phyloP scores from a whole-genome alignment of 2,113 vertebrate species.

The Phrynosoma blainvillii region DNA sequence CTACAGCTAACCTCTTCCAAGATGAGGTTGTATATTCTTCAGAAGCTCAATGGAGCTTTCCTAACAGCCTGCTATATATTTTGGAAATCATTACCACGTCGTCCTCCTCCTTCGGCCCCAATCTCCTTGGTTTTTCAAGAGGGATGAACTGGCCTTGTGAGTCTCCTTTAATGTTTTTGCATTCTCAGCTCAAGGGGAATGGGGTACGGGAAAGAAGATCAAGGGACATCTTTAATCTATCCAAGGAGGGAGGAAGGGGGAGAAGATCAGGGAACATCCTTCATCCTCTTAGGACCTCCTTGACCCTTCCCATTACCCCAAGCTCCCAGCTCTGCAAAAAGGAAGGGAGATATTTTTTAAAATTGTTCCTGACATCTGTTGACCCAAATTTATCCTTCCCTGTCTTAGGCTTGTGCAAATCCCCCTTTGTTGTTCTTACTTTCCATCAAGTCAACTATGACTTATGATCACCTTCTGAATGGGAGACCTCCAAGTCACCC shows the following conservation, averaged over 20 bases:
- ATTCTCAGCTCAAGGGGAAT: too few relatives aligned
- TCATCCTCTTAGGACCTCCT: accelerated
- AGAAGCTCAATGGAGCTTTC: background rate
- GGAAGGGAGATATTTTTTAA: constrained; percentile 44
- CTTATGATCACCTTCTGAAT: too few relatives aligned
- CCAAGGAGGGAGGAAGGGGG: background rate
- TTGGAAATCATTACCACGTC: background rate
- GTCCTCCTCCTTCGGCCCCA: too few relatives aligned
- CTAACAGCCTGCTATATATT: background rate
- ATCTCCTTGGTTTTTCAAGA: background rate
- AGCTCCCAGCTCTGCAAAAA: accelerated
- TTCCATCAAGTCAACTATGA: too few relatives aligned
- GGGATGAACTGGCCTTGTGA: background rate
- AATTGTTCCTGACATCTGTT: constrained; percentile 64
- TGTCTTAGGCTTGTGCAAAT: too few relatives aligned
- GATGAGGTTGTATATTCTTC: background rate
- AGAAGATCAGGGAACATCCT: accelerated
- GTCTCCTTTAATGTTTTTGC: background rate
- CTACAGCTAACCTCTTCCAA: background rate
- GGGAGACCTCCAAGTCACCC: too few relatives aligned
- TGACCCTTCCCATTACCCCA: accelerated
- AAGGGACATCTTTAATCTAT: too few relatives aligned
- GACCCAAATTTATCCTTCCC: constrained; percentile 48
- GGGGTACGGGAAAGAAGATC: too few relatives aligned
- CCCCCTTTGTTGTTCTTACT: too few relatives aligned